Base-by-base conservation (phyloP, 2,888 invertebrate species). In the Drosophila putrida region DNA sequence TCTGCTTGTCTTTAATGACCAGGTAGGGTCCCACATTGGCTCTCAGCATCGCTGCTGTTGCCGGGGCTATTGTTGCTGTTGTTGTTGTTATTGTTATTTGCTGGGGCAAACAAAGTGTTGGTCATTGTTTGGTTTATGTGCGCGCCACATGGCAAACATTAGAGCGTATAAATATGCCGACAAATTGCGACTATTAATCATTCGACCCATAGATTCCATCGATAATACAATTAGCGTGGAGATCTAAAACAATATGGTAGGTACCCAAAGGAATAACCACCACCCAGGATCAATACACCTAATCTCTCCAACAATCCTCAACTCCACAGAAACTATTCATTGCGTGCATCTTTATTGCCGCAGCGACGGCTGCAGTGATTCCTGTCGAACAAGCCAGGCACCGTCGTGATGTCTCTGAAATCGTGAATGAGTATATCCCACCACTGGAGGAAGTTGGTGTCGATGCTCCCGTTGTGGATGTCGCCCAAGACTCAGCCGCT, bases 131-230 rank as follows among this genome's bases (percentile, higher is more conserved):
- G 80, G 62, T 43, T 75, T 67, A 50, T 74, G 53, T 55, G 60
- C 63, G 62, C 62, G 58, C 38, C 41, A 69, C 65, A 51, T 44
- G 50, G 76, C 86, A 89, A 82, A 89, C 80, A 89, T 85, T 82
- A 43, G 60, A 84, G 73, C 73, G 81, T 90, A 89, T 89, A 88
- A 88, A 89, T 89, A 90, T 82, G 73, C 77, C 75, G 75, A 80
- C 79, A 86, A 85, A 83, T 85, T 80, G 88, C 78, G 72, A 72
- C 80, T 76, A 76, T 74, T 88, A 85, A 90, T 89, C 89, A 90
- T 89, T 89, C 89, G 83, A 77, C 78, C 75, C 77, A 82, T 86
- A 90, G 90, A 85, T 77, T 90, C 88, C 90, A 90, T 72, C 83
- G 75, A 74, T 73, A 83, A 67, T 75, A 80, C 82, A 85, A 90